phyloP scores from a whole-genome alignment of 2,797 vertebrate genomes.

The Scolopax bukidnonensis region DNA sequence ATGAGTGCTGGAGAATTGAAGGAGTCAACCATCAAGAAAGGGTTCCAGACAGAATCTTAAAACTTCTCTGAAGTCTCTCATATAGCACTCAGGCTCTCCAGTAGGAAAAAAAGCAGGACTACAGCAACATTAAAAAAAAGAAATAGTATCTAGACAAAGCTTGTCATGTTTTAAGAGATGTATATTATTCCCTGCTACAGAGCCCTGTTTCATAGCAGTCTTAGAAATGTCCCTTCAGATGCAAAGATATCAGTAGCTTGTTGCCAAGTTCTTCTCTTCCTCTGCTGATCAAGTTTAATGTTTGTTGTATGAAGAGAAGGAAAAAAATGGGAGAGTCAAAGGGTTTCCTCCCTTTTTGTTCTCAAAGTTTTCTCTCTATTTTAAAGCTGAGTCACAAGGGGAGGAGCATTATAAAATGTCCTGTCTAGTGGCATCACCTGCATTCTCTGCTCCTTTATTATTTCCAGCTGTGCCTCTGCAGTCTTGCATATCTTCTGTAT shows the following conservation, averaged over 20 bases:
- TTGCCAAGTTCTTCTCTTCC: background rate
- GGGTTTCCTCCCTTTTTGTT: background rate
- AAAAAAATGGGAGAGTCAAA: background rate
- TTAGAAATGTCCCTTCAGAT: background rate
- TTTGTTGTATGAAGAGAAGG: background rate
- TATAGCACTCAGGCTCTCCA: background rate
- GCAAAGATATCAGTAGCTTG: background rate
- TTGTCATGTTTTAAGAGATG: background rate
- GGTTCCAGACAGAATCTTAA: background rate
- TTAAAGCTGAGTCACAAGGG: background rate
- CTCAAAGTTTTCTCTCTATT: background rate
- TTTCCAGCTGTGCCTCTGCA: constrained; percentile 23
- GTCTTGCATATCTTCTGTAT: background rate
- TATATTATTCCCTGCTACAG: background rate
- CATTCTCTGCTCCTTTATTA: background rate
- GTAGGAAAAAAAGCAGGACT: background rate
- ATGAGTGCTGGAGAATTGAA: background rate
- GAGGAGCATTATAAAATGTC: background rate
- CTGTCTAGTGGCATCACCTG: background rate
- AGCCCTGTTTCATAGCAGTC: background rate
- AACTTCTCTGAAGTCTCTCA: background rate
- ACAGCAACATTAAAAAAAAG: background rate
- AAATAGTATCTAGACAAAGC: background rate
- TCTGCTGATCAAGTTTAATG: background rate
- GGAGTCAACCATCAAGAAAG: background rate